phyloP scores from a whole-genome alignment of 1,140 invertebrate genomes.

The Aphidius ervi region DNA sequence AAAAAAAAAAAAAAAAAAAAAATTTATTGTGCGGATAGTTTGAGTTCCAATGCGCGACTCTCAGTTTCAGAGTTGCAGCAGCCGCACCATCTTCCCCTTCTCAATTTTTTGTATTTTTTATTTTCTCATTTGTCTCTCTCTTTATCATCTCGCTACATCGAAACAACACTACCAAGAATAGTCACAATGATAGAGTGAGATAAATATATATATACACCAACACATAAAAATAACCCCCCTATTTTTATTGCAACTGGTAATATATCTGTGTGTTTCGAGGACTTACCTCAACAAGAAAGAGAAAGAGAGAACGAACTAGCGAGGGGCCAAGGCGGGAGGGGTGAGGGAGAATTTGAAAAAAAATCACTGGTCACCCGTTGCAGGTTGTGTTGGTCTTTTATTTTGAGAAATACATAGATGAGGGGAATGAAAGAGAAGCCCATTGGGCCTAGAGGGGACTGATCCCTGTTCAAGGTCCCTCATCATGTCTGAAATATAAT shows the following conservation, averaged over 20 bases:
- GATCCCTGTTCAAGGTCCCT: no score
- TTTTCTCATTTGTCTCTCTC: not conserved
- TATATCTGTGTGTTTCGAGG: no score
- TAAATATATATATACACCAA: no score
- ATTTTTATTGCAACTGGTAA: no score
- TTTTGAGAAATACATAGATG: not conserved
- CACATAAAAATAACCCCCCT: no score
- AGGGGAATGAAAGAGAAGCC: not conserved
- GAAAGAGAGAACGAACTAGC: not conserved
- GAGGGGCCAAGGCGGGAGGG: no score
- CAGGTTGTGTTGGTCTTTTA: no score
- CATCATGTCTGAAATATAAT: no score
- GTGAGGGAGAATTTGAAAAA: no score
- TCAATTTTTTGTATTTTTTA: not conserved
- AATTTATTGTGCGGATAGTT: constrained; percentile 15
- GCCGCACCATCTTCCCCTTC: constrained; percentile 4
- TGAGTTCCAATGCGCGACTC: constrained; percentile 23
- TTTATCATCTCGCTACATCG: not conserved
- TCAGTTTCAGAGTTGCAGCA: constrained; percentile 6
- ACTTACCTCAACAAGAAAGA: not conserved
- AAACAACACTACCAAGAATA: constrained; percentile 3
- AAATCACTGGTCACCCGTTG: no score
- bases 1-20: constrained; percentile 1
- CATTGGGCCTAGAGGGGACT: no score
- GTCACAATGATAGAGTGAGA: not conserved